These are phyloP conservation scores for Lathamus discolor DNA, from an alignment of 2,113 vertebrate species.

Conservation along the genomic window DNA sequence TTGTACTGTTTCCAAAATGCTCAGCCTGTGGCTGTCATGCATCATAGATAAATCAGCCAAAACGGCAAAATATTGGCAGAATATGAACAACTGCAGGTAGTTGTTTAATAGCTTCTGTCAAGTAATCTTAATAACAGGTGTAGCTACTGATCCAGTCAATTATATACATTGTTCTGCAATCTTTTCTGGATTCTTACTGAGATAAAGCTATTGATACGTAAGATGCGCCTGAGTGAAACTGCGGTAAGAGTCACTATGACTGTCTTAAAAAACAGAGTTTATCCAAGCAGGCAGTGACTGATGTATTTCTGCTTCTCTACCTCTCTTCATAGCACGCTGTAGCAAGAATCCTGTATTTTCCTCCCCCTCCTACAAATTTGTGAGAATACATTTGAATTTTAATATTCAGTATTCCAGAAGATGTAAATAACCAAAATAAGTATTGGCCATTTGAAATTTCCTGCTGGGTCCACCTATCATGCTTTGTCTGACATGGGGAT, in stretches of 20 bases:
- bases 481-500: not conserved
- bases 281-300: not conserved
- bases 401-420: not conserved
- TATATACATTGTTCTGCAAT: constrained; percentile 14
- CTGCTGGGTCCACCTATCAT: constrained; percentile 2
- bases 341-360: not conserved
- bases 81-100: constrained; percentile 25
- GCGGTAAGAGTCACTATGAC: not conserved
- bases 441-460: not conserved
- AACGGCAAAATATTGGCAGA: not conserved
- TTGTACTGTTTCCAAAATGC: not conserved
- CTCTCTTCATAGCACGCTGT: not conserved
- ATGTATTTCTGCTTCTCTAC: not conserved
- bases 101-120: constrained; percentile 16
- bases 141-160: constrained; percentile 16
- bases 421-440: not conserved
- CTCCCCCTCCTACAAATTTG: not conserved
- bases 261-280: not conserved
- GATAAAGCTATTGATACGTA: not conserved
- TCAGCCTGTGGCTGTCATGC: not conserved
- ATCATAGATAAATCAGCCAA: not conserved
- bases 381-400: not conserved
- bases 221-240: not conserved
- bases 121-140: constrained; percentile 49
- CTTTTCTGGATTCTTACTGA: not conserved